A percentile compares a stretch with the other conserved stretches of the same genome.
Conservation (phyloP, 2,888 invertebrate species). For the Digitonthophagus gazella region DNA sequence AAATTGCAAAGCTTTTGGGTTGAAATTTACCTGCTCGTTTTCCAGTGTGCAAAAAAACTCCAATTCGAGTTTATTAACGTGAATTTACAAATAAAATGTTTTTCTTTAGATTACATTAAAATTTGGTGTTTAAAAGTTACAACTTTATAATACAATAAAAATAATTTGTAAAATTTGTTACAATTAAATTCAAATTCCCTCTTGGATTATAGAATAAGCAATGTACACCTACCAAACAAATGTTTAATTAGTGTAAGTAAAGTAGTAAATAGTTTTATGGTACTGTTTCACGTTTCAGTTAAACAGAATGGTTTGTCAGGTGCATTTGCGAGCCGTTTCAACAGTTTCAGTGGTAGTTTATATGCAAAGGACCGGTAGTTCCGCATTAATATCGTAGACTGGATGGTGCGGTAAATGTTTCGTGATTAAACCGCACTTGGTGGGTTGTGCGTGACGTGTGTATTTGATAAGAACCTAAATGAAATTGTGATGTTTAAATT, state of each 20-base stretch:
- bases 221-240: too few relatives aligned
- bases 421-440: conserved; percentile 11
- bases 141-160: too few relatives aligned
- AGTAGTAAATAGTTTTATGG: background rate
- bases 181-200: too few relatives aligned
- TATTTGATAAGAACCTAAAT: conserved; percentile 8
- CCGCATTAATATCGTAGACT: conserved; percentile 12
- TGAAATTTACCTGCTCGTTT: too few relatives aligned
- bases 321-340: background rate
- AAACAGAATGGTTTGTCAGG: background rate
- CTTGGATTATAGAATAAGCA: too few relatives aligned
- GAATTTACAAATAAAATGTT: too few relatives aligned
- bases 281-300: background rate
- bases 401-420: background rate
- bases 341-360: conserved; percentile 10
- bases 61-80: too few relatives aligned
- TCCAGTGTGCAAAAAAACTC: too few relatives aligned
- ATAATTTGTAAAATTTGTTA: too few relatives aligned
- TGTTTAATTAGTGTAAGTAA: background rate
- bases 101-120: too few relatives aligned
- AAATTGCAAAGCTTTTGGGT: too few relatives aligned
- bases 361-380: conserved; percentile 4
- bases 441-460: conserved; percentile 8
- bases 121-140: too few relatives aligned
- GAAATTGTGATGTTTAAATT: background rate